Base-by-base conservation (phyloP, 1,140 invertebrate species). In the Bathynomus jamesi region DNA sequence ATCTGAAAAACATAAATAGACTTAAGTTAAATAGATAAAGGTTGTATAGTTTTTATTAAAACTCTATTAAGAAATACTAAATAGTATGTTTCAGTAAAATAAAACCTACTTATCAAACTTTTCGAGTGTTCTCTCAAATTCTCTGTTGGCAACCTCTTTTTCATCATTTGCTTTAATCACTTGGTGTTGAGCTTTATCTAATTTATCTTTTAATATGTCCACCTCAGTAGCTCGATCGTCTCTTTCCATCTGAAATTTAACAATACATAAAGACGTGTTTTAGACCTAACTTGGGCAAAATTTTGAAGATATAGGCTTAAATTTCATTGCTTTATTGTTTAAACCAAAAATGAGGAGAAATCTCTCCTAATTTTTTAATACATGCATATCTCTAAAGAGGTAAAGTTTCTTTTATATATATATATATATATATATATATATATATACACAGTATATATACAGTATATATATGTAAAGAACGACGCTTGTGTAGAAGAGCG, bases 121-220 rank as follows among this genome's bases (percentile, higher is more conserved):
- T 83, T 95, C 94, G 77, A 94, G 83, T 82, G 95, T 88, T 83
- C 94, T 91, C 79, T 96, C 93, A 80, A 93, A 91, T 83, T 96
- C 94, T 82, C 92, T 92, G 83, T 91, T 90, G 40, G 89, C 87
- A 65, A 85, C 88, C 78, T 96, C 94, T 78, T 92, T 91, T 78
- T 96, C 94, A 78, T 96, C 93, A 70, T 92, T 86, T 0, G 89
- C 87, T 82, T 94, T 94, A 79, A 89, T 88, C 65, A 89, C 85
- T 27, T 89, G 86, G 73, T 90, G 88, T 46, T 93, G 87, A 30
- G 90, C 85, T 81, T 95, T 95, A 64, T 95, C 94, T 29, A 93
- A 81, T 83, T 94, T 94, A 60, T 96, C 94, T 81, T 93, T 93
- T 24, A 94, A 82, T 71, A 94, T 89, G 78, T 93, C 90, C 29